These are phyloP conservation scores for Cervus canadensis DNA, from an alignment of 2,113 vertebrate species.

Conservation along the genomic window DNA sequence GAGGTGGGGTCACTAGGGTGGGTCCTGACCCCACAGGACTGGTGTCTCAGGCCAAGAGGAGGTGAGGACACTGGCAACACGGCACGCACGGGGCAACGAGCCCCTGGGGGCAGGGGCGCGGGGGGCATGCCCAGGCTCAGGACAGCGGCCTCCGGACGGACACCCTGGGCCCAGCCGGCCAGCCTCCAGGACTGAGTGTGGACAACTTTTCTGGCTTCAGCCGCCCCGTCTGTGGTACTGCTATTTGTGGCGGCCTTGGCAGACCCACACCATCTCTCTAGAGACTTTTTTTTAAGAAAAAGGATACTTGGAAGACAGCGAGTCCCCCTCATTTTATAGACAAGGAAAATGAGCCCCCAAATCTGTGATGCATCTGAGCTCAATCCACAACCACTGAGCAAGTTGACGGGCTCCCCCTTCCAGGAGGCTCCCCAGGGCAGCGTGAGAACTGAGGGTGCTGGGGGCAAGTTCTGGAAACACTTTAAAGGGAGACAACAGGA, in stretches of 20 bases:
- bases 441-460: not conserved
- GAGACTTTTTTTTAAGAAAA: not conserved
- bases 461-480: no score
- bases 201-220: not conserved
- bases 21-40: not conserved
- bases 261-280: not conserved
- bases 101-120: rapidly evolving
- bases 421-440: not conserved
- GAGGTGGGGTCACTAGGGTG: not conserved
- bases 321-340: not conserved
- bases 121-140: not conserved
- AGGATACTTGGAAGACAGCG: not conserved
- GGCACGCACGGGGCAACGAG: rapidly evolving
- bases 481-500: not conserved
- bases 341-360: not conserved
- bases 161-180: not conserved
- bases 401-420: not conserved
- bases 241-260: not conserved
- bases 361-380: not conserved
- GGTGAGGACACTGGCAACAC: not conserved
- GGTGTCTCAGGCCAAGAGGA: not conserved
- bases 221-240: not conserved
- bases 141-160: not conserved
- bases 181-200: not conserved
- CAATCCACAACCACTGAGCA: not conserved